A percentile compares a stretch with the other conserved stretches of the same genome.
phyloP scores from a whole-genome alignment of 2,888 invertebrate species.

The Laothoe populi region DNA sequence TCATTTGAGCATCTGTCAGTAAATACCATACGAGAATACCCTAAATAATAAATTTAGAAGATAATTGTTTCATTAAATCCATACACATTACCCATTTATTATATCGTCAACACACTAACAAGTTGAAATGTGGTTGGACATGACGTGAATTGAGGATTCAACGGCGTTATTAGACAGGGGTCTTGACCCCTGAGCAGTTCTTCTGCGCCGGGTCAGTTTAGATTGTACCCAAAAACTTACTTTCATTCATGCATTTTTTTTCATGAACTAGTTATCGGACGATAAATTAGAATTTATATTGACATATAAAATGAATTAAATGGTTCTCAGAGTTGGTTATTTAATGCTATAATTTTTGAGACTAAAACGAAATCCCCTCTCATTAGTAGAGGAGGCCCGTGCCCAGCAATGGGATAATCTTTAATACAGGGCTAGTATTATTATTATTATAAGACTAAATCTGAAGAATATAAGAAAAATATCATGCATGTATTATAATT shows the following conservation, averaged over 20 bases:
- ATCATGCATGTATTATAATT: too few species aligned
- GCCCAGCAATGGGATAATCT: too few species aligned
- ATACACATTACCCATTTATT: slow-evolving; percentile 15
- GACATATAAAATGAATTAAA: too few species aligned
- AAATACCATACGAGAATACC: slow-evolving; percentile 5
- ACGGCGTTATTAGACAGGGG: slow-evolving; percentile 1
- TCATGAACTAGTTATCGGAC: neutral
- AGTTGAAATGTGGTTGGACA: slow-evolving; percentile 23
- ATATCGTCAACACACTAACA: slow-evolving; percentile 20
- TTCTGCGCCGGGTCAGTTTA: neutral
- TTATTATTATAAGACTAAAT: too few species aligned
- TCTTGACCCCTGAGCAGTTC: neutral
- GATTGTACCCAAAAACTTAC: too few species aligned
- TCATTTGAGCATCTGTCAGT: neutral
- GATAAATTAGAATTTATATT: neutral
- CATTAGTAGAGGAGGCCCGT: too few species aligned
- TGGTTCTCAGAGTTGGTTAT: too few species aligned
- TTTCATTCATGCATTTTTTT: neutral
- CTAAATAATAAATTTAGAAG: neutral
- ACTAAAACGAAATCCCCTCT: too few species aligned
- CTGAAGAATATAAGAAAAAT: too few species aligned
- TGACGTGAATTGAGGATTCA: slow-evolving; percentile 9
- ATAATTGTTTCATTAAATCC: slow-evolving; percentile 19
- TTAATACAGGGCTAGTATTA: too few species aligned
- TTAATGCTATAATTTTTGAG: too few species aligned